Percentiles rank a stretch among this genome's conserved stretches.
Conservation (phyloP, 2,888 invertebrate genomes). For the Busseola fusca region DNA sequence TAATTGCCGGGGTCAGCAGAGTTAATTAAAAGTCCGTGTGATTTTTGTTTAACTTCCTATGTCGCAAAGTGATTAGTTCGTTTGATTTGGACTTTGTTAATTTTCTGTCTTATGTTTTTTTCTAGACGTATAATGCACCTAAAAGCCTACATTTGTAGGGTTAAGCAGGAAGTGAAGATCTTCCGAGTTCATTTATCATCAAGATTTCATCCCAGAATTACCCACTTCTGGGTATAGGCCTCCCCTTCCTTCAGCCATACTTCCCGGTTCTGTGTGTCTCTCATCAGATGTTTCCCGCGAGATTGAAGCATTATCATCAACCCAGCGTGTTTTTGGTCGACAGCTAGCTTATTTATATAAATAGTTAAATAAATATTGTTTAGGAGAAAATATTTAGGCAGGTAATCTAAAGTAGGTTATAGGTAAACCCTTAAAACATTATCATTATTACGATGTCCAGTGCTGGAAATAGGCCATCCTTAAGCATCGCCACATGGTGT, state of each 20-base stretch:
- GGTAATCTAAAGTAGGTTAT: not conserved
- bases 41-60: constrained; percentile 32
- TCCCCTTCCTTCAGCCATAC: no score
- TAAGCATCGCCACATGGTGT: not conserved
- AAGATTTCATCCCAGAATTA: no score
- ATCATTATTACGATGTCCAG: not conserved
- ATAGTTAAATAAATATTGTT: not conserved
- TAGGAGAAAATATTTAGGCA: not conserved
- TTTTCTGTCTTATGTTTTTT: not conserved
- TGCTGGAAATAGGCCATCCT: not conserved
- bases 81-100: constrained; percentile 1
- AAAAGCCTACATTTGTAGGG: not conserved
- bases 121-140: not conserved
- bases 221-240: no score
- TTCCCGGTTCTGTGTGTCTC: no score
- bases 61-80: constrained; percentile 28
- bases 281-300: no score
- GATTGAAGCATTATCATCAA: no score
- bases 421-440: not conserved
- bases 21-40: constrained; percentile 51
- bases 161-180: not conserved
- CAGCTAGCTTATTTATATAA: not conserved
- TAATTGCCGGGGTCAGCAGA: constrained; percentile 42
- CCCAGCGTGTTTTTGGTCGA: no score
- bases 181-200: not conserved